Percentiles rank a stretch among this genome's conserved stretches.
Evolutionary conservation across 1,140 invertebrate genomes (phyloP).

Genomic region (Drosophila parvula): DNA sequence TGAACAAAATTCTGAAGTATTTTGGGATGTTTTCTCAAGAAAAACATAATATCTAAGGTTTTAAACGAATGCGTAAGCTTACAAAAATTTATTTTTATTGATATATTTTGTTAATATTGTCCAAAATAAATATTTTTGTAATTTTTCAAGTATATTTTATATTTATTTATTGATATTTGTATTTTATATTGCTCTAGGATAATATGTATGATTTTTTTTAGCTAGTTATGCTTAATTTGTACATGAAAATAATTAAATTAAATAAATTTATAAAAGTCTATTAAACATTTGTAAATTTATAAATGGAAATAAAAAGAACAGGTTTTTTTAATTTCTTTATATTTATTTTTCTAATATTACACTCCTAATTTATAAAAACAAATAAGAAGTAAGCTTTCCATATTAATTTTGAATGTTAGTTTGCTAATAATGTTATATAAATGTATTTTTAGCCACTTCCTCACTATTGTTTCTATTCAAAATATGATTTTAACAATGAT

Average conservation of each 20-base stretch:
- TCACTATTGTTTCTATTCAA: no score
- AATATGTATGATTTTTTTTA: background rate
- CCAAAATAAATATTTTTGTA: no score
- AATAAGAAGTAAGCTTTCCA: background rate
- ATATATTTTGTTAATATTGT: no score
- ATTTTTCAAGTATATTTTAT: no score
- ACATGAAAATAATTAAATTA: background rate
- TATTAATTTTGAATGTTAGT: background rate
- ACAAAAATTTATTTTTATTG: background rate
- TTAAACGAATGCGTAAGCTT: no score
- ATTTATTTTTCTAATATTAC: no score
- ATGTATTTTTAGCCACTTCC: no score
- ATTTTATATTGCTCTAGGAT: background rate
- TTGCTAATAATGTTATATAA: no score
- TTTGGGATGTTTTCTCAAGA: background rate
- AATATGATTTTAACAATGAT: no score
- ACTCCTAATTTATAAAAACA: background rate
- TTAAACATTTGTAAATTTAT: background rate
- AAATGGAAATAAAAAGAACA: background rate
- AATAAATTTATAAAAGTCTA: background rate
- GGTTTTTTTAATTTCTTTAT: no score
- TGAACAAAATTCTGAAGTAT: background rate
- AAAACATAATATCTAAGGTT: background rate
- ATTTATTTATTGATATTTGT: no score
- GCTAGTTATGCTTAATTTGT: background rate